phyloP scores from a whole-genome alignment of 2,888 invertebrate species.

The Dolichopus griseipennis region DNA sequence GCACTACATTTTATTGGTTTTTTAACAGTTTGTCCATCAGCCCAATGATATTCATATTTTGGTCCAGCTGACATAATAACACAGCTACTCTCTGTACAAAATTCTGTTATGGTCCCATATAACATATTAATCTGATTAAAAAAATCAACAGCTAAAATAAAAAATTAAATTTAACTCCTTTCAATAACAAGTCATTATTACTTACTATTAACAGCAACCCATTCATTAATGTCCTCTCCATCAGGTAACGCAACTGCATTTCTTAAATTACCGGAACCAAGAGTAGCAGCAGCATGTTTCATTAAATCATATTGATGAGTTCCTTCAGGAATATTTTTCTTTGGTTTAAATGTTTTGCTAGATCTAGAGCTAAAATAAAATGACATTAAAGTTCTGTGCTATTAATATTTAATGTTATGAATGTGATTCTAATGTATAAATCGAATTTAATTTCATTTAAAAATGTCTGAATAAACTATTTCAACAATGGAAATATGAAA shows the following conservation, averaged over 20 bases:
- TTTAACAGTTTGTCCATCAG: slow-evolving; percentile 94
- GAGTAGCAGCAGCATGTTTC: slow-evolving; percentile 97
- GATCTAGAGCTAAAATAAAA: slow-evolving; percentile 53
- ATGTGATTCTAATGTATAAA: too few species aligned
- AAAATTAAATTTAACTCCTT: slow-evolving; percentile 11
- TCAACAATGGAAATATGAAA: too few species aligned
- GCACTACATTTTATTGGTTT: slow-evolving; percentile 99
- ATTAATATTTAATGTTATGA: too few species aligned
- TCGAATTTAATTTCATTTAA: not conserved
- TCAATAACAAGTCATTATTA: not conserved
- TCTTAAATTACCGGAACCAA: slow-evolving; percentile 93
- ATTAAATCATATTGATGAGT: slow-evolving; percentile 98
- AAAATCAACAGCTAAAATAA: slow-evolving; percentile 84
- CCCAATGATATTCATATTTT: slow-evolving; percentile 99
- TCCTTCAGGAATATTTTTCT: slow-evolving; percentile 97
- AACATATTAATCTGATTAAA: slow-evolving; percentile 99
- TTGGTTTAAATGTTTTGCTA: slow-evolving; percentile 96
- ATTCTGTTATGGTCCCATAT: slow-evolving; percentile 99
- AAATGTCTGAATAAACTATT: too few species aligned
- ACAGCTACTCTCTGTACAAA: slow-evolving; percentile 95
- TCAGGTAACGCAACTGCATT: slow-evolving; percentile 95
- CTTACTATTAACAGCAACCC: slow-evolving; percentile 99
- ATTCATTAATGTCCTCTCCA: slow-evolving; percentile 98
- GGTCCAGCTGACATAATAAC: slow-evolving; percentile 98
- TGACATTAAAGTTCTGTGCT: not conserved